Conservation (phyloP, 2,797 vertebrate genomes). For the Eulemur mongoz region DNA sequence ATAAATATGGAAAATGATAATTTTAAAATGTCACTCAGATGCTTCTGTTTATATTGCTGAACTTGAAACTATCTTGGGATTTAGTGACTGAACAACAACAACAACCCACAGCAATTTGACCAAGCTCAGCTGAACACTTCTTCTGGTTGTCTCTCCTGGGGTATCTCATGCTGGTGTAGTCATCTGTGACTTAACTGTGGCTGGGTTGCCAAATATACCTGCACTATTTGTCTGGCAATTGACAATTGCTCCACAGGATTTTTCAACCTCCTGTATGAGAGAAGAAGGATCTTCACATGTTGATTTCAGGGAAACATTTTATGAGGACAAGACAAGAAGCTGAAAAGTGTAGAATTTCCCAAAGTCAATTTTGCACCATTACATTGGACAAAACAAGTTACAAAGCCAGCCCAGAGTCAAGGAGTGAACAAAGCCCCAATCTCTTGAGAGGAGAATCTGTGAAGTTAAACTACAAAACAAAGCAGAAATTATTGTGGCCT, state of each 20-base stretch:
- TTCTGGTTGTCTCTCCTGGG: background rate
- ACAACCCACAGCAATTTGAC: background rate
- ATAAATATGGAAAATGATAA: background rate
- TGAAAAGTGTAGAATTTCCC: background rate
- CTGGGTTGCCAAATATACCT: background rate
- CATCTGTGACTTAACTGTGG: background rate
- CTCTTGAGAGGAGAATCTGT: background rate
- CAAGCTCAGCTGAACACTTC: background rate
- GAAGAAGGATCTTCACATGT: background rate
- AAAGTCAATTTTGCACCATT: background rate
- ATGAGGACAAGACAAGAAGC: background rate
- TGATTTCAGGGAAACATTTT: background rate
- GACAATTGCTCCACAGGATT: background rate
- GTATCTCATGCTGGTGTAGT: rapidly evolving
- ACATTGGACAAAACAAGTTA: background rate
- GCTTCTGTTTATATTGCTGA: background rate
- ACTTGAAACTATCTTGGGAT: background rate
- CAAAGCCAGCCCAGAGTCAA: background rate
- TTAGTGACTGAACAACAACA: background rate
- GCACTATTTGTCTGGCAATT: background rate
- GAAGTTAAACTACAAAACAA: background rate
- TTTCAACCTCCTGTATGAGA: background rate
- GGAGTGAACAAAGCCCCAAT: background rate
- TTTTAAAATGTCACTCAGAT: background rate
- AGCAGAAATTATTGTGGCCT: background rate